Evolutionary conservation across 2,113 vertebrate genomes (phyloP).

Genomic region (Ceratotherium simum): DNA sequence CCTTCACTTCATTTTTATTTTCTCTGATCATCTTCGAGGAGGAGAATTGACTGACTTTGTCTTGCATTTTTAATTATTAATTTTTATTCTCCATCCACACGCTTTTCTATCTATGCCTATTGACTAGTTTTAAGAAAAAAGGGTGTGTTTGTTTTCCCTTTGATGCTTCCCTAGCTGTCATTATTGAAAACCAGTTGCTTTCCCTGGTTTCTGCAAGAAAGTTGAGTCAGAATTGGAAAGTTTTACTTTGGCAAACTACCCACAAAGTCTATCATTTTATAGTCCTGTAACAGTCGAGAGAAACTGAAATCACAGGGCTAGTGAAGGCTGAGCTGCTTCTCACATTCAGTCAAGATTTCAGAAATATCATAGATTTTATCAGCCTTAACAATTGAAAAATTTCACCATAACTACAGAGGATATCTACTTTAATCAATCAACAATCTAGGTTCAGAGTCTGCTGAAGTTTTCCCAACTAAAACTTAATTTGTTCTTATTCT

Average conservation of each 20-base stretch:
- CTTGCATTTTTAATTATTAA: background rate
- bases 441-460: background rate
- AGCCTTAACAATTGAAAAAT: background rate
- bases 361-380: slow-evolving; percentile 34
- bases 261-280: background rate
- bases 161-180: background rate
- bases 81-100: background rate
- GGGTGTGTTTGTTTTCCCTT: background rate
- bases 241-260: background rate
- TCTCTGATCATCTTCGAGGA: background rate
- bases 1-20: slow-evolving; percentile 20
- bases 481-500: slow-evolving; percentile 27
- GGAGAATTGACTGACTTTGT: background rate
- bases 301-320: background rate
- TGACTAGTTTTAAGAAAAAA: background rate
- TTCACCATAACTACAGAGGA: background rate
- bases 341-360: background rate
- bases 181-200: slow-evolving; percentile 20
- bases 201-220: slow-evolving; percentile 12
- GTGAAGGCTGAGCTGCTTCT: slow-evolving; percentile 29
- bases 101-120: background rate
- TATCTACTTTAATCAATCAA: background rate
- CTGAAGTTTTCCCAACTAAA: slow-evolving; percentile 35
- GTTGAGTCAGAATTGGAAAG: slow-evolving; percentile 6
- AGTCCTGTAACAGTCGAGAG: background rate